Conservation (phyloP, 2,888 invertebrate species). For the Spodoptera littoralis region DNA sequence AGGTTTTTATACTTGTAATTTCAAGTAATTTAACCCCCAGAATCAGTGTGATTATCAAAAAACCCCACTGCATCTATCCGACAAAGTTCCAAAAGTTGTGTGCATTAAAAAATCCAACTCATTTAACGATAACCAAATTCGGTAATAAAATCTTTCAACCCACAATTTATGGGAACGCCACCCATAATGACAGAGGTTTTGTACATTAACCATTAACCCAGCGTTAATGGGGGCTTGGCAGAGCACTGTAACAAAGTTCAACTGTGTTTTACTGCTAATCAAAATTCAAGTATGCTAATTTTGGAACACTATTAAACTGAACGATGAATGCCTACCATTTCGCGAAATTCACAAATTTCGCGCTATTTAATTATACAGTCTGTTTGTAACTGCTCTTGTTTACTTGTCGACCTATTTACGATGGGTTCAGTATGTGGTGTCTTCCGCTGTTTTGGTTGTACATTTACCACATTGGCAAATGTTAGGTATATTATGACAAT, state of each 20-base stretch:
- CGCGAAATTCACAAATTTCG: conserved; percentile 55
- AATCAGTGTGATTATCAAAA: too few species aligned
- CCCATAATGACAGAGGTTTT: conserved; percentile 77
- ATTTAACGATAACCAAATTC: conserved; percentile 69
- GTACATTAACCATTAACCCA: conserved; percentile 81
- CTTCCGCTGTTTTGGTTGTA: conserved; percentile 12
- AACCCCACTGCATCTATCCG: too few species aligned
- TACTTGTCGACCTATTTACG: conserved; percentile 24
- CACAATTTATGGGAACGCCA: conserved; percentile 71
- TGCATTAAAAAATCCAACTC: conserved; percentile 47
- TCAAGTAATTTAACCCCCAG: neutral
- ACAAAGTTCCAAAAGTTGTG: conserved; percentile 23
- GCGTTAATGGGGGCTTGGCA: conserved; percentile 72
- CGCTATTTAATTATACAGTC: conserved; percentile 62
- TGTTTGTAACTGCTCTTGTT: conserved; percentile 49
- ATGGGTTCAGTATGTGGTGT: conserved; percentile 2
- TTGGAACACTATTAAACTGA: conserved; percentile 73
- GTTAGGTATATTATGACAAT: too few species aligned
- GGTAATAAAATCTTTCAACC: conserved; percentile 65
- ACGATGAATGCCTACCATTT: conserved; percentile 56
- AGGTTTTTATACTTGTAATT: too few species aligned
- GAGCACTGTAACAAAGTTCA: conserved; percentile 67
- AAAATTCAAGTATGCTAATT: conserved; percentile 86
- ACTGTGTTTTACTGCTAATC: conserved; percentile 82
- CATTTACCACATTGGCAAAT: too few species aligned